Conservation (phyloP, 2,113 vertebrate species). For the Ginglymostoma cirratum region DNA sequence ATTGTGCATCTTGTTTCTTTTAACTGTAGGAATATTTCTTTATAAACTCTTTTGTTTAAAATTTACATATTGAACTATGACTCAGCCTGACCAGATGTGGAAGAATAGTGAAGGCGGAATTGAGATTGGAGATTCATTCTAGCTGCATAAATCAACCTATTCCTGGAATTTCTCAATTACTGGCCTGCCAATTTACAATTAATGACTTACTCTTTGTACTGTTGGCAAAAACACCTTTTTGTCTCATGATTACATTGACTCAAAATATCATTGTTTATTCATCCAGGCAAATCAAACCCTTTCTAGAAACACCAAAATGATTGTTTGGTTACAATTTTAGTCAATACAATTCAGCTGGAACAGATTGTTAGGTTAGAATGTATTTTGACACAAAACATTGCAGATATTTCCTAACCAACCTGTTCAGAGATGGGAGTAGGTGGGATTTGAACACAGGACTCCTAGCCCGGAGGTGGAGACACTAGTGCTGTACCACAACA, state of each 20-base stretch:
- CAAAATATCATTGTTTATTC: neutral
- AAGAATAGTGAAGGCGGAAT: neutral
- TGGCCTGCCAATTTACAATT: neutral
- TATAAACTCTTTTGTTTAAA: neutral
- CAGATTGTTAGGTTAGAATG: neutral
- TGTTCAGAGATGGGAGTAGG: too few species aligned
- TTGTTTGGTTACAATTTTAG: neutral
- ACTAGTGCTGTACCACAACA: too few species aligned
- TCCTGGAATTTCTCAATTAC: neutral
- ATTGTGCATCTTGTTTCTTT: neutral
- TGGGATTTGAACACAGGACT: too few species aligned
- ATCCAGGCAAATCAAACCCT: neutral
- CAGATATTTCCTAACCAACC: too few species aligned
- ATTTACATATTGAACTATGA: neutral
- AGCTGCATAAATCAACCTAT: neutral
- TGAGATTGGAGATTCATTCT: neutral
- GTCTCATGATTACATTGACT: neutral
- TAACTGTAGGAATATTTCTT: neutral
- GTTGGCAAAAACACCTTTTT: neutral
- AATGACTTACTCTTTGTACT: neutral
- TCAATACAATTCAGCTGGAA: neutral
- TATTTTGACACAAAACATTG: neutral
- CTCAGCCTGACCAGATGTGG: neutral
- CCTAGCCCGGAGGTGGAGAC: too few species aligned
- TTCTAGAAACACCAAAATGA: neutral